Evolutionary conservation across 1,140 invertebrate species (phyloP), one percentile per base, ranked within the genome.

Genomic region (Aradophagus sp.): DNA sequence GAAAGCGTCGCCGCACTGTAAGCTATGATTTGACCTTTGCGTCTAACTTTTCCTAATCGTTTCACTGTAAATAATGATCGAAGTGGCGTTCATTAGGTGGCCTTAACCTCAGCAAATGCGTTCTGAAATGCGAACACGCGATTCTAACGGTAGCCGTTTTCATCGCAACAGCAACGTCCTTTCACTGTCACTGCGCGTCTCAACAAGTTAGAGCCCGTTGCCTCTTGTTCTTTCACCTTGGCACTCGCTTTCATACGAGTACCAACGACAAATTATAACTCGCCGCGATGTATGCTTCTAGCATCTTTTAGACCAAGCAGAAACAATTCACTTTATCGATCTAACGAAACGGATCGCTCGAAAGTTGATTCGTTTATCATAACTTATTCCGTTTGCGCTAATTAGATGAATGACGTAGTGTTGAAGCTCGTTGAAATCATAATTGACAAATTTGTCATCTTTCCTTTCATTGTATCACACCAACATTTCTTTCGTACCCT

Each of bases 131-230:
- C 31, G 32, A 55, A 56, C 42, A 56, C 23, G 55, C 35, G 34
- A 52, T n/a, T 31, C 45, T 67, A 68, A 59, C 56, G 65, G 55
- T 47, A 42, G 56, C 41, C 14, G 39, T 69, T 55, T 62, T 56
- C 50, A 48, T 70, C 44, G 27, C 45, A 47, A 55, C 35, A 41
- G 12, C 26, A 55, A 41, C 50, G 68, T 77, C 74, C 77, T 79
- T 81, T 81, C 78, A 80, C 77, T 74, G 50, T 76, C 65, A 75
- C 66, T 69, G 71, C 56, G 47, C 44, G 41, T 58, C n/a, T 52
- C 31, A 47, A 16, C 50, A 38, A 66, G 34, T 38, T 29, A n/a
- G n/a, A 19, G 35, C 7, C 34, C 10, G 13, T 38, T 26, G 45
- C 27, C 48, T 73, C 36, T 75, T 66, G 72, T 55, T 78, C 65